Evolutionary conservation across 2,797 vertebrate species (phyloP).

Genomic region (Crocodylus rhombifer): DNA sequence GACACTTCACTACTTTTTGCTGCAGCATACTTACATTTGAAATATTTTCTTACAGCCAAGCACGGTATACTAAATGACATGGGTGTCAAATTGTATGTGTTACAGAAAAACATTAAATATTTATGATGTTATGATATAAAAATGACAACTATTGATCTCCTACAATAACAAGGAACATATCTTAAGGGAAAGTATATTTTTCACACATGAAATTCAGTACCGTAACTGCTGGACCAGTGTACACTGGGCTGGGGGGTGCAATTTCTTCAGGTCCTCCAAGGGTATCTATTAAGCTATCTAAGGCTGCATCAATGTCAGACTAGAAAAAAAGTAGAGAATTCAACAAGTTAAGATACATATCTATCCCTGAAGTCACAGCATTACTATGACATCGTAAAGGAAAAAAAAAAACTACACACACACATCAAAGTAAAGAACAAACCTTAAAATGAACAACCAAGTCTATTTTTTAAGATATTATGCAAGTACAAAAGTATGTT

Average conservation of each 20-base stretch:
- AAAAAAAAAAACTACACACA: neutral
- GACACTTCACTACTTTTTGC: neutral
- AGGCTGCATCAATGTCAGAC: conserved; percentile 75
- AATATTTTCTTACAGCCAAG: neutral
- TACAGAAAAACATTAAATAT: neutral
- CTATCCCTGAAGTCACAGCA: neutral
- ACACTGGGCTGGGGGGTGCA: conserved; percentile 62
- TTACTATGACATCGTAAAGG: neutral
- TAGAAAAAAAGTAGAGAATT: conserved; percentile 48
- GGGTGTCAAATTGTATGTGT: neutral
- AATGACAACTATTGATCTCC: neutral
- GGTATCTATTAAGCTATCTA: conserved; percentile 80
- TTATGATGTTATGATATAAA: neutral
- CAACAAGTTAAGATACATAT: fast-evolving
- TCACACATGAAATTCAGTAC: conserved; percentile 54
- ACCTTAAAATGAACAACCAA: neutral
- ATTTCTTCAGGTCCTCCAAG: conserved; percentile 75
- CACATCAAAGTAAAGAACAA: no score
- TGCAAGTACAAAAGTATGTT: neutral
- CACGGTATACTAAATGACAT: neutral
- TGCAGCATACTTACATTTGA: neutral
- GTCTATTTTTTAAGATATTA: neutral
- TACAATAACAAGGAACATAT: fast-evolving
- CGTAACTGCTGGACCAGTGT: conserved; percentile 77
- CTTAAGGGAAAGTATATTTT: neutral